Evolutionary conservation across 2,888 invertebrate genomes (phyloP).

Genomic region (Romanomermis culicivorax): DNA sequence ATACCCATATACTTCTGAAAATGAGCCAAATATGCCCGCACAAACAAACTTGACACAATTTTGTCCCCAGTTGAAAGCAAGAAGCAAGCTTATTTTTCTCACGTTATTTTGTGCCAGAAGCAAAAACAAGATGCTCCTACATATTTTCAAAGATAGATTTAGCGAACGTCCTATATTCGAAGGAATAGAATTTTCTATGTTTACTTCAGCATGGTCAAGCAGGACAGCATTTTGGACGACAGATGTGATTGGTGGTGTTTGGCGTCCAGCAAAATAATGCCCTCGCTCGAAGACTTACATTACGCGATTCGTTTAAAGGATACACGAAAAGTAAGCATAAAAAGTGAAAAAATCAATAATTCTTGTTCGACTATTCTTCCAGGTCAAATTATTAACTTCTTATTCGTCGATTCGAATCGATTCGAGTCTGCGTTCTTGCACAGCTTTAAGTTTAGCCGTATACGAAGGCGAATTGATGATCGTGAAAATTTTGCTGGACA

Average conservation of each 20-base stretch:
- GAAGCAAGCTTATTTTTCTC: too few relatives aligned
- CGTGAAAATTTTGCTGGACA: conserved; percentile 25
- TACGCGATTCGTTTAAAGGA: conserved; percentile 11
- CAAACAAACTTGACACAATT: too few relatives aligned
- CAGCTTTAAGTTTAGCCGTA: conserved; percentile 29
- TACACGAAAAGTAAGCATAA: conserved; percentile 6
- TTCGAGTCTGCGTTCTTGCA: conserved; percentile 27
- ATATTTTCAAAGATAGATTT: too few relatives aligned
- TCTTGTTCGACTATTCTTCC: neutral
- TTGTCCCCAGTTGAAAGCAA: too few relatives aligned
- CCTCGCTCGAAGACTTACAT: conserved; percentile 14
- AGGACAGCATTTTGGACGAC: too few relatives aligned
- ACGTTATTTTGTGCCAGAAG: too few relatives aligned
- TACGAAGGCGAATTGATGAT: conserved; percentile 23
- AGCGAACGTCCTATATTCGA: too few relatives aligned
- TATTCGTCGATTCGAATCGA: conserved; percentile 21
- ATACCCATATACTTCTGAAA: too few relatives aligned
- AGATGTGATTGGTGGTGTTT: neutral
- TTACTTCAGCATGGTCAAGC: too few relatives aligned
- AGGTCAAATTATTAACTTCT: conserved; percentile 2
- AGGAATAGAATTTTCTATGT: too few relatives aligned
- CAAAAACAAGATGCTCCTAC: too few relatives aligned
- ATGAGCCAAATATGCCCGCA: too few relatives aligned
- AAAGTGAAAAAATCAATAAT: neutral
- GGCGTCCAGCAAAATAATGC: conserved; percentile 7